Base-by-base conservation (phyloP, 2,797 vertebrate species). In the Coregonus sp. region DNA sequence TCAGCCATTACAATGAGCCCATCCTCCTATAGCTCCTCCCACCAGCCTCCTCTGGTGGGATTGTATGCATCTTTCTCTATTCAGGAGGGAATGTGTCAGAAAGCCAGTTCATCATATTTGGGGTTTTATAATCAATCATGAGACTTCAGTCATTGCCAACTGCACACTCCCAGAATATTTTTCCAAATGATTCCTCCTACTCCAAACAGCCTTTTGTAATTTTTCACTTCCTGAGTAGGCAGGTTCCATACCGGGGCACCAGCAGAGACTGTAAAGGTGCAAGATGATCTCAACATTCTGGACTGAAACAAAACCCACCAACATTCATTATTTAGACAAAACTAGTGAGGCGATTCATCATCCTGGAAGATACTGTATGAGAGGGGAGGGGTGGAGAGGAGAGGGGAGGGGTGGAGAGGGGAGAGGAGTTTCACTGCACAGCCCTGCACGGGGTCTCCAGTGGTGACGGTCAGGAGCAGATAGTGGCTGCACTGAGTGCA, bases 241-340 rank as follows among this genome's bases (percentile, higher is more conserved):
- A 72, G 51, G 52, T 31, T 33, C 29, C 52, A 72, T 51, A 56
- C 71, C 31, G 52, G 33, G 50, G 71, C 29, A 35, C 14, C 5
- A 37, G n/a, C 68, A 72, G 50, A 6, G 54, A 66, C 50, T 6
- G 33, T 11, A 63, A 40, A 50, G 70, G 40, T 70, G 63, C 70
- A 72, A 75, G 77, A 73, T 73, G 76, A 73, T 75, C 80, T 63
- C 25, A 33, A 72, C 68, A 74, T 56, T 78, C 20, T 37, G 47
- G 65, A 37, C 25, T 78, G 76, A 75, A 81, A 75, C 70, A 67
- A 63, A 72, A 47, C 37, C 67, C 72, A 16, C 4, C 69, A 18
- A 69, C 76, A 81, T 81, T 51, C 51, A 78, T 78, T 78, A 81
- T 81, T 81, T 61, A 81, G 29, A 78, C 73, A 29, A 72, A 9